phyloP scores from a whole-genome alignment of 2,113 vertebrate species.

The Chroicocephalus ridibundus region DNA sequence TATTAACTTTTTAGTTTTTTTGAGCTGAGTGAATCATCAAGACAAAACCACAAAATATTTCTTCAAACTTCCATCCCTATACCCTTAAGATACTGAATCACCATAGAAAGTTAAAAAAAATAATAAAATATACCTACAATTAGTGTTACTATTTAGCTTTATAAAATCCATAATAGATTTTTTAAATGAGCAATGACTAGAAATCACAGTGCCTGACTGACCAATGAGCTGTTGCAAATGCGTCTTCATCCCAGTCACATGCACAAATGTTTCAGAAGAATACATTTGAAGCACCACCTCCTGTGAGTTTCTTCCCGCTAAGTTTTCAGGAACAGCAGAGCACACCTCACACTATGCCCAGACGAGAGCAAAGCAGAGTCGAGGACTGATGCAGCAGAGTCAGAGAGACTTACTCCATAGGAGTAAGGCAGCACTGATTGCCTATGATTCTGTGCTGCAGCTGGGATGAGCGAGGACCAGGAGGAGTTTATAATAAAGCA shows the following conservation, averaged over 20 bases:
- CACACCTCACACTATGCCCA: rapidly evolving
- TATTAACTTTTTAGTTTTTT: neutral
- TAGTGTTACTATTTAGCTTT: neutral
- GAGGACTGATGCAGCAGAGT: neutral
- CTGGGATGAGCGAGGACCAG: neutral
- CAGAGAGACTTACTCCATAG: rapidly evolving
- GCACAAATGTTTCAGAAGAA: neutral
- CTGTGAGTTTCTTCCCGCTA: neutral
- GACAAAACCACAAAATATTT: neutral
- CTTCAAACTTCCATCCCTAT: neutral
- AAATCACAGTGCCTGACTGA: neutral
- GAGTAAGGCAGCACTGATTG: neutral
- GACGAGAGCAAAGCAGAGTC: neutral
- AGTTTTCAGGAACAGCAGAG: neutral
- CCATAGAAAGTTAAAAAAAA: neutral
- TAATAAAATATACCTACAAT: neutral
- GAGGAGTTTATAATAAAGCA: neutral
- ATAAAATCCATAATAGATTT: neutral
- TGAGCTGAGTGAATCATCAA: neutral
- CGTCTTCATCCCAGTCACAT: neutral
- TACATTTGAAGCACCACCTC: neutral
- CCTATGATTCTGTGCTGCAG: neutral
- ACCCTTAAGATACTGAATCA: neutral
- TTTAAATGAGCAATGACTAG: neutral
- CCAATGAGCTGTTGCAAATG: neutral